These are phyloP conservation scores for Sesamia inferens DNA, from an alignment of 2,888 invertebrate genomes.

Conservation along the genomic window DNA sequence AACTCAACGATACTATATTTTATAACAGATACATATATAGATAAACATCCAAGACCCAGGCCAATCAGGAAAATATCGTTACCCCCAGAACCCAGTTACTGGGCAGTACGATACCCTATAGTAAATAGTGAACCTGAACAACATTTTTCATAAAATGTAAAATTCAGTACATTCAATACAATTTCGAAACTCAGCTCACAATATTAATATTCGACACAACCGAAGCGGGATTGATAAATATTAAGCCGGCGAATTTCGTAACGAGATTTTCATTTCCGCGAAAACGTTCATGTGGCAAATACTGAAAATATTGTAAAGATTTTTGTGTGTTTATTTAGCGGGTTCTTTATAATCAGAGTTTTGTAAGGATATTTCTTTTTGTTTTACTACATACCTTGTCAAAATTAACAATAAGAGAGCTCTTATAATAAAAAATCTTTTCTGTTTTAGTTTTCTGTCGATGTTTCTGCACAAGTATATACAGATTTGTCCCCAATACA, in stretches of 20 bases:
- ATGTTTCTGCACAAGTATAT: constrained; percentile 8
- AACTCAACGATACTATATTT: too few species aligned
- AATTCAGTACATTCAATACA: background rate
- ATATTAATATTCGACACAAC: constrained; percentile 32
- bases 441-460: background rate
- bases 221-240: constrained; percentile 33
- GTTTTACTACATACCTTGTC: background rate
- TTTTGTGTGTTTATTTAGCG: constrained; percentile 14
- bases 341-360: background rate
- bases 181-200: constrained; percentile 6
- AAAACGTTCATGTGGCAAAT: constrained; percentile 27
- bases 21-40: too few species aligned
- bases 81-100: too few species aligned
- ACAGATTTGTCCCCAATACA: background rate
- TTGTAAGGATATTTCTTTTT: background rate
- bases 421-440: too few species aligned
- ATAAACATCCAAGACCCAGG: too few species aligned
- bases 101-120: too few species aligned
- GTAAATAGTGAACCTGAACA: background rate
- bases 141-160: constrained; percentile 1
- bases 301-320: constrained; percentile 7
- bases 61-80: too few species aligned
- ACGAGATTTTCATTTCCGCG: constrained; percentile 58
- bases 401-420: background rate
- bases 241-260: constrained; percentile 40